phyloP scores from a whole-genome alignment of 2,113 vertebrate genomes.

The Antechinus stuartii region DNA sequence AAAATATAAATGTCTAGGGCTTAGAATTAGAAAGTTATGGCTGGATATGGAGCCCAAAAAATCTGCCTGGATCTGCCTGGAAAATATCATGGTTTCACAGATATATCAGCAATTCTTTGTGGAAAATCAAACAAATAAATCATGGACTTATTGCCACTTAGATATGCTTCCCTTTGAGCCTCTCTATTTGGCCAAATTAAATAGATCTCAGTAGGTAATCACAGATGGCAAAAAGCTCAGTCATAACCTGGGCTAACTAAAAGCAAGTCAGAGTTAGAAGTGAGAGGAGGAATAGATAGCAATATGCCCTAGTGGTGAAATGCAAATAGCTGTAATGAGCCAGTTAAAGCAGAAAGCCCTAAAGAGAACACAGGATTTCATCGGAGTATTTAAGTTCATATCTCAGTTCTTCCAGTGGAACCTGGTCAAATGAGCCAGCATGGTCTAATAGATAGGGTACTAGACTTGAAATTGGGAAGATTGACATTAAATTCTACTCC shows the following conservation, averaged over 20 bases:
- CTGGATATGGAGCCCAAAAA: background rate
- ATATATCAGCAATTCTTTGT: background rate
- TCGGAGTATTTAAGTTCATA: background rate
- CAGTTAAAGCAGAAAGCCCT: background rate
- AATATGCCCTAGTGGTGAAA: background rate
- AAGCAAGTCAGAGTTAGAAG: background rate
- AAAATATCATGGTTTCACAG: constrained; percentile 15
- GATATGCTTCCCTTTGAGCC: constrained; percentile 13
- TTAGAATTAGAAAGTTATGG: background rate
- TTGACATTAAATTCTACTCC: background rate
- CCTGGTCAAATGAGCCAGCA: background rate
- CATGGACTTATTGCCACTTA: background rate
- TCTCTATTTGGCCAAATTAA: background rate
- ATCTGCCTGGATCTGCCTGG: background rate
- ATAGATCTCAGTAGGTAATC: background rate
- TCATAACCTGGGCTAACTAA: background rate
- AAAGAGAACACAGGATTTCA: background rate
- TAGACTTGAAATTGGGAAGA: background rate
- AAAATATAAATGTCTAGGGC: constrained; percentile 58
- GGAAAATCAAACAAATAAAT: background rate
- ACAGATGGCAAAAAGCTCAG: background rate
- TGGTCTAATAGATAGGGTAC: background rate
- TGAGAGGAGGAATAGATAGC: background rate
- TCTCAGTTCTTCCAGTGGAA: background rate
- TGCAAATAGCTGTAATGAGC: background rate